These are phyloP conservation scores for Galerucella nymphaeae DNA, from an alignment of 2,888 invertebrate species.

Conservation along the genomic window DNA sequence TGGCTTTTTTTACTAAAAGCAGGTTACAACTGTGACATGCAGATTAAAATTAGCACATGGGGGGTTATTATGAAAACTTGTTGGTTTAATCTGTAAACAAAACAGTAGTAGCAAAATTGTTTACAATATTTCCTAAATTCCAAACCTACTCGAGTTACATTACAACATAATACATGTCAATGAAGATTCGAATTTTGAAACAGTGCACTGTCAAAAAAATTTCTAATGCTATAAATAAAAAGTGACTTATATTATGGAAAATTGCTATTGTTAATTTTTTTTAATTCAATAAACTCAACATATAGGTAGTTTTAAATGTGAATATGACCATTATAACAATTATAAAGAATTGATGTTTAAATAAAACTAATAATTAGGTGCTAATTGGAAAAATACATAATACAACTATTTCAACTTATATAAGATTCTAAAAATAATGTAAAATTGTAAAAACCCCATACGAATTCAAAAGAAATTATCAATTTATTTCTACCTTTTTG, in stretches of 20 bases:
- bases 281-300: no score
- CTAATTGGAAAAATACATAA: neutral
- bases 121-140: no score
- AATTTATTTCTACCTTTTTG: neutral
- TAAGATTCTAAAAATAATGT: neutral
- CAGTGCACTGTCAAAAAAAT: no score
- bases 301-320: neutral
- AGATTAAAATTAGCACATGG: no score
- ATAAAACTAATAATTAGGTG: neutral
- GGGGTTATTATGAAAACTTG: no score
- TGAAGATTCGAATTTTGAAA: slow-evolving; percentile 10
- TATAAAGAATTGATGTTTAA: neutral
- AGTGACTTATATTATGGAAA: no score
- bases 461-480: neutral
- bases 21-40: no score
- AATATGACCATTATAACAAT: neutral
- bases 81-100: no score
- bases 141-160: neutral
- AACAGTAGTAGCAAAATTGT: no score
- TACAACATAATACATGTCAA: slow-evolving; percentile 3
- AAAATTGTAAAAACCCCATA: neutral
- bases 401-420: slow-evolving; percentile 1
- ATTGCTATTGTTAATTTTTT: no score
- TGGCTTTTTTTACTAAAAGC: no score
- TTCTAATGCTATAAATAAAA: no score